Evolutionary conservation across 2,797 vertebrate species (phyloP).

Genomic region (Pseudochaenichthys georgianus): DNA sequence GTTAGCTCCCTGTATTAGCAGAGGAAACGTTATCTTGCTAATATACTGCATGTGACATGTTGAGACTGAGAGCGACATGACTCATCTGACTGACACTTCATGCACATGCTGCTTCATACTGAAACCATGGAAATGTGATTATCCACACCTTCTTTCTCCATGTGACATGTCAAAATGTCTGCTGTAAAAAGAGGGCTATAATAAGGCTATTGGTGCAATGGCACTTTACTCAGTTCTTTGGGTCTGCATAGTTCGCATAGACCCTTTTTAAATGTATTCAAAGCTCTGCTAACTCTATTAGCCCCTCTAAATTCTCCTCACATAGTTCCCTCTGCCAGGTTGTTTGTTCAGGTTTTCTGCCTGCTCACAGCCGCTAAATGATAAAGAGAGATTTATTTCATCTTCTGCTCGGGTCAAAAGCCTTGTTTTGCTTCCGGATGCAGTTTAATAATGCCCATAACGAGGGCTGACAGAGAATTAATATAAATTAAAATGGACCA

Average conservation of each 20-base stretch:
- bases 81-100: too few relatives aligned
- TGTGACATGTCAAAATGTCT: neutral
- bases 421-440: slow-evolving; percentile 76
- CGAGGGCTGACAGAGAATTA: slow-evolving; percentile 82
- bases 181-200: neutral
- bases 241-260: slow-evolving; percentile 6
- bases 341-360: slow-evolving; percentile 70
- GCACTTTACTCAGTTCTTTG: slow-evolving; percentile 3
- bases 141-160: neutral
- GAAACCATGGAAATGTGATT: neutral
- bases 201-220: neutral
- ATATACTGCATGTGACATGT: too few relatives aligned
- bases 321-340: slow-evolving; percentile 41
- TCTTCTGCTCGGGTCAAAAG: slow-evolving; percentile 74
- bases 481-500: slow-evolving; percentile 84
- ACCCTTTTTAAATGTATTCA: slow-evolving; percentile 39
- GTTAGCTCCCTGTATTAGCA: too few relatives aligned
- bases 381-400: slow-evolving; percentile 74
- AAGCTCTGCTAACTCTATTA: slow-evolving; percentile 18
- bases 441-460: slow-evolving; percentile 80
- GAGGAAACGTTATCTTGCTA: too few relatives aligned
- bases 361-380: slow-evolving; percentile 55
- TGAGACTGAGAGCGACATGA: too few relatives aligned
- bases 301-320: slow-evolving; percentile 57
- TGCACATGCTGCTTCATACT: too few relatives aligned